Evolutionary conservation across 1,140 invertebrate genomes (phyloP).

Genomic region (Neelides sp.): DNA sequence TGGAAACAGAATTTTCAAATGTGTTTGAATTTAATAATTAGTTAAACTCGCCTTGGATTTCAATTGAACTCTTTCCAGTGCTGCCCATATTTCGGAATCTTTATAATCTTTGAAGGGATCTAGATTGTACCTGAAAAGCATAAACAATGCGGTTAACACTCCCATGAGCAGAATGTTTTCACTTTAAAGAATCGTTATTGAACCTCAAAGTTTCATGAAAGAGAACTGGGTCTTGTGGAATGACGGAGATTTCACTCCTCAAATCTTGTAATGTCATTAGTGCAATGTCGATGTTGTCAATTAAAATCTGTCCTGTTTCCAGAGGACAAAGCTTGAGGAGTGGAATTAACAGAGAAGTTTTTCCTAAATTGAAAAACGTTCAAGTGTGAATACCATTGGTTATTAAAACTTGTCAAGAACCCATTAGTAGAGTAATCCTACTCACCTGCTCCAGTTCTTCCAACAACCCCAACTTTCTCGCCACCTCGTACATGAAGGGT

Average conservation of each 20-base stretch:
- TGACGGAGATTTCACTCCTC: constrained; percentile 36
- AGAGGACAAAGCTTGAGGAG: constrained; percentile 33
- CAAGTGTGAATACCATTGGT: neutral
- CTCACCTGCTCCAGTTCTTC: constrained; percentile 39
- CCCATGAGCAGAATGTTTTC: constrained; percentile 5
- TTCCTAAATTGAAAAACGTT: constrained; percentile 29
- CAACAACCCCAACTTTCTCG: constrained; percentile 44
- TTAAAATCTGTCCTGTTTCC: constrained; percentile 32
- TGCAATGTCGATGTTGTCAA: constrained; percentile 36
- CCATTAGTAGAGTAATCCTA: neutral
- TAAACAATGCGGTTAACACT: constrained; percentile 7
- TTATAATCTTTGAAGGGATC: constrained; percentile 43
- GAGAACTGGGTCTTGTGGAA: constrained; percentile 39
- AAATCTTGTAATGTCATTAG: constrained; percentile 39
- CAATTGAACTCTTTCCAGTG: constrained; percentile 41
- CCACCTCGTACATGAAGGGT: constrained; percentile 38
- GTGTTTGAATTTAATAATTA: neutral
- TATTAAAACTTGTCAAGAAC: neutral
- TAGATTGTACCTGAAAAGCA: constrained; percentile 39
- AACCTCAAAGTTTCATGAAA: constrained; percentile 44
- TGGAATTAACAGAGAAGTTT: constrained; percentile 34
- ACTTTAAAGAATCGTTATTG: too few species aligned
- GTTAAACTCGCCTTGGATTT: constrained; percentile 34
- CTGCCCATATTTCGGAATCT: constrained; percentile 44
- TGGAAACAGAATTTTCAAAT: neutral